These are phyloP conservation scores for Homarus gammarus DNA, from an alignment of 2,888 invertebrate genomes.

Conservation along the genomic window DNA sequence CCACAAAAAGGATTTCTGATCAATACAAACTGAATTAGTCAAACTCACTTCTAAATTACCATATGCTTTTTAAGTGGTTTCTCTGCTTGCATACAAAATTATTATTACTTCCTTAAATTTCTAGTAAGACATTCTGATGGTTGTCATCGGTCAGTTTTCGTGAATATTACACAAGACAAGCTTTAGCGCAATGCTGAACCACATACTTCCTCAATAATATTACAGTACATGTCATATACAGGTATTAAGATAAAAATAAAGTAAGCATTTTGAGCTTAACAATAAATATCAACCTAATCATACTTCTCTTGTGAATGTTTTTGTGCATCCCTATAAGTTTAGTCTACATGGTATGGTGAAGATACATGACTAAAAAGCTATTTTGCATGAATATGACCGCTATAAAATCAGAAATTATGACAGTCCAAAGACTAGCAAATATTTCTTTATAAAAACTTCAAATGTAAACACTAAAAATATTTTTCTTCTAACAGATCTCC, in stretches of 20 bases:
- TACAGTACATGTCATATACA: neutral
- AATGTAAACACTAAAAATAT: constrained; percentile 64
- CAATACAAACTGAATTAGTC: too few species aligned
- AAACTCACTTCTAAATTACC: too few species aligned
- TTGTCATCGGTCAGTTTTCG: neutral
- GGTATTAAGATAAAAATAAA: neutral
- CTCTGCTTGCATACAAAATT: too few species aligned
- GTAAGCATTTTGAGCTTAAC: neutral
- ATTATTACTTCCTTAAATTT: too few species aligned
- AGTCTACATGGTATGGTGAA: constrained; percentile 13
- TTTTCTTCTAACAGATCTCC: constrained; percentile 47
- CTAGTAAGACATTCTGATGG: neutral
- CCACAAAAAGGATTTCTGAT: too few species aligned
- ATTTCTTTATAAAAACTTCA: constrained; percentile 54
- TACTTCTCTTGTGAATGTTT: neutral
- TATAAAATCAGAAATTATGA: constrained; percentile 29
- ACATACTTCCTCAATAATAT: neutral
- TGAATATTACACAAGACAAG: neutral
- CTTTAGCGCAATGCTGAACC: neutral
- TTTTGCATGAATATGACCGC: constrained; percentile 42
- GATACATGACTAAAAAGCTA: constrained; percentile 43
- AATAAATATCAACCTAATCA: neutral
- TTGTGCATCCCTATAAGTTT: constrained; percentile 20
- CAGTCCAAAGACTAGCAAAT: constrained; percentile 21
- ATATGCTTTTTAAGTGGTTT: too few species aligned